Percentiles rank a stretch among this genome's conserved stretches.
phyloP scores from a whole-genome alignment of 2,797 vertebrate species.

The Echiichthys vipera region DNA sequence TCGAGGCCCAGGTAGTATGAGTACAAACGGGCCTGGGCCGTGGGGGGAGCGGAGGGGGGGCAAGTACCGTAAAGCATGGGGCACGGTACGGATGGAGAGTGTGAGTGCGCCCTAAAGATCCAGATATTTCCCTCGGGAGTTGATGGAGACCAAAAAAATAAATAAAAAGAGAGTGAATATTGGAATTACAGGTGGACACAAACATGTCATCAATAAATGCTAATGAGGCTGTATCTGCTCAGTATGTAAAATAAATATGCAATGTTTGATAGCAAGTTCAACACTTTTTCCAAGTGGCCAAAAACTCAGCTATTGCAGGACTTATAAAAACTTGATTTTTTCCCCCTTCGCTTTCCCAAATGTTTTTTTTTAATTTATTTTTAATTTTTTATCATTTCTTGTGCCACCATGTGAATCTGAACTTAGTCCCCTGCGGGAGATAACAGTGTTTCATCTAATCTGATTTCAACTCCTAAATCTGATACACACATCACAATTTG shows the following conservation, averaged over 20 bases:
- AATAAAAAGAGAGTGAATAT: background rate
- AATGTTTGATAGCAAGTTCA: background rate
- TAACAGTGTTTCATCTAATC: constrained; percentile 55
- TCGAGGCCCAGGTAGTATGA: too few species aligned
- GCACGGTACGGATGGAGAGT: too few species aligned
- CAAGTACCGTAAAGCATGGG: too few species aligned
- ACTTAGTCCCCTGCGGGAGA: constrained; percentile 24
- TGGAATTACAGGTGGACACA: background rate
- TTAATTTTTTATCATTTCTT: constrained; percentile 12
- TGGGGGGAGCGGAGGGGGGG: too few species aligned
- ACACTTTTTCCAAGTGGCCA: background rate
- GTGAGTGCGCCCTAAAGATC: too few species aligned
- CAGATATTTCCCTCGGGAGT: background rate
- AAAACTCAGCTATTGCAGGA: background rate
- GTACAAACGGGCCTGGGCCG: too few species aligned
- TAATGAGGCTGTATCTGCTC: background rate
- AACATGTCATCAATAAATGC: background rate
- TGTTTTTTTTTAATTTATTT: too few species aligned
- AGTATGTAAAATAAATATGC: background rate
- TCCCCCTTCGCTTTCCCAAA: background rate
- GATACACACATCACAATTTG: constrained; percentile 39
- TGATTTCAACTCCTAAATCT: constrained; percentile 49
- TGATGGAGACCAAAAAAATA: constrained; percentile 7
- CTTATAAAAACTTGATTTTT: background rate
- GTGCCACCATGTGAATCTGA: constrained; percentile 15